Percentiles rank a stretch among this genome's conserved stretches.
Evolutionary conservation across 2,888 invertebrate genomes (phyloP).

Genomic region (Caenorhabditis uteleia): DNA sequence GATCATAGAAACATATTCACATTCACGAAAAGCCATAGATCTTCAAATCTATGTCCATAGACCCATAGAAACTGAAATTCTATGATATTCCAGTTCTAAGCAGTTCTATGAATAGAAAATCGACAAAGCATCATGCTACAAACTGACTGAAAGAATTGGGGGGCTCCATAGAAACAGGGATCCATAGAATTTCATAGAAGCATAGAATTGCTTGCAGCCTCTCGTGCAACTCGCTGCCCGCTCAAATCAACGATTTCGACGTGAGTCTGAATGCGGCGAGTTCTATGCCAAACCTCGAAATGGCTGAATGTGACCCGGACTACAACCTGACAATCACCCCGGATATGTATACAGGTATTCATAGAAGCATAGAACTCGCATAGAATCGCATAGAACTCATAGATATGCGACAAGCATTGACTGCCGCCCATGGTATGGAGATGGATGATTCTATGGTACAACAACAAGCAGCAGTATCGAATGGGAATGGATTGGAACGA

Average conservation of each 20-base stretch:
- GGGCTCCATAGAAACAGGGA: too few relatives aligned
- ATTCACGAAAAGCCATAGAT: too few relatives aligned
- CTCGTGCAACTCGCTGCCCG: slow-evolving; percentile 54
- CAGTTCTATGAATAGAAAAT: background rate
- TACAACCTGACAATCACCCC: slow-evolving; percentile 67
- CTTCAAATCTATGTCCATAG: too few relatives aligned
- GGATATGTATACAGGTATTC: slow-evolving; percentile 60
- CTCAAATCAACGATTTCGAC: slow-evolving; percentile 43
- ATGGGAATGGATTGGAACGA: too few relatives aligned
- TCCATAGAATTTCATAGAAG: too few relatives aligned
- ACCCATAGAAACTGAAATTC: too few relatives aligned
- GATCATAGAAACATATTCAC: too few relatives aligned
- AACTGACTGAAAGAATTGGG: background rate
- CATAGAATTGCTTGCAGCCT: slow-evolving; percentile 42
- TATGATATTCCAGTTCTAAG: too few relatives aligned
- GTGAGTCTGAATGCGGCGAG: slow-evolving; percentile 40
- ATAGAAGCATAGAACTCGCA: too few relatives aligned
- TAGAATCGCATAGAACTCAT: too few relatives aligned
- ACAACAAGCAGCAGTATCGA: too few relatives aligned
- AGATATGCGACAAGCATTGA: slow-evolving; percentile 56
- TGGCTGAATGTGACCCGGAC: slow-evolving; percentile 62
- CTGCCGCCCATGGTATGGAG: slow-evolving; percentile 8
- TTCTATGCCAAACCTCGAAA: slow-evolving; percentile 55
- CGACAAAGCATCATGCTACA: background rate
- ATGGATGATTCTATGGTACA: slow-evolving; percentile 29